Evolutionary conservation across 2,113 vertebrate genomes (phyloP), one percentile per base, ranked within the genome.

Genomic region (Cathartes aura): DNA sequence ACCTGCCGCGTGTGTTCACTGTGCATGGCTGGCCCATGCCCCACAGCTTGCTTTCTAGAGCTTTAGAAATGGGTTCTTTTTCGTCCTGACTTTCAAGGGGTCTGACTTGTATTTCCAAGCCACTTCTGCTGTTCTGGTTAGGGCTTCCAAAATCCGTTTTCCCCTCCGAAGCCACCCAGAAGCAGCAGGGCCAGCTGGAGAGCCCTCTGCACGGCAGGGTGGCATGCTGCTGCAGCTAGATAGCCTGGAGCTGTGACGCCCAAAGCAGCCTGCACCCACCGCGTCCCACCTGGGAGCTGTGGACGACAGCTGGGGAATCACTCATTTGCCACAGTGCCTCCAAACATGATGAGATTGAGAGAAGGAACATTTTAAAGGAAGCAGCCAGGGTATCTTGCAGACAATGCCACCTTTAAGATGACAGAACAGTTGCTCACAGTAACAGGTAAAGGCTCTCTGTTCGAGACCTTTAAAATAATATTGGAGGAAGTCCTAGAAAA

Each of bases 1-100:
- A 7, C 29, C 17, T 70, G 29, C n/a, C 0, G 0, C 1, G 0
- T 26, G 8, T 4, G 1, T 27, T 70, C 17, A 36, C 24, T 6
- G 1, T 56, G 13, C 36, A 10, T 4, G 29, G 34, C 7, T 4
- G 42, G 22, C 7, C 38, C 29, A 8, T 29, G 40, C 6, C 15
- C 36, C 18, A 7, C 4, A 4, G 0, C 24, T 75, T 45, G 22
- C 24, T 62, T 82, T 40, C 47, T 48, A 67, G 56, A 48, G 6
- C 12, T 52, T 88, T 40, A 82, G 4, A 7, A 36, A 12, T 8
- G 14, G 13, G 32, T 72, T 63, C 7, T 36, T 96, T 72, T 43
- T 56, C 40, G n/a, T 78, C 18, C 13, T 76, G 43, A 68, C 24
- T 29, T 72, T 81, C 32, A 30, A 3, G 18, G 8, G 12, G 5